Evolutionary conservation across 2,888 invertebrate genomes (phyloP).

Genomic region (Galerucella calmariensis): DNA sequence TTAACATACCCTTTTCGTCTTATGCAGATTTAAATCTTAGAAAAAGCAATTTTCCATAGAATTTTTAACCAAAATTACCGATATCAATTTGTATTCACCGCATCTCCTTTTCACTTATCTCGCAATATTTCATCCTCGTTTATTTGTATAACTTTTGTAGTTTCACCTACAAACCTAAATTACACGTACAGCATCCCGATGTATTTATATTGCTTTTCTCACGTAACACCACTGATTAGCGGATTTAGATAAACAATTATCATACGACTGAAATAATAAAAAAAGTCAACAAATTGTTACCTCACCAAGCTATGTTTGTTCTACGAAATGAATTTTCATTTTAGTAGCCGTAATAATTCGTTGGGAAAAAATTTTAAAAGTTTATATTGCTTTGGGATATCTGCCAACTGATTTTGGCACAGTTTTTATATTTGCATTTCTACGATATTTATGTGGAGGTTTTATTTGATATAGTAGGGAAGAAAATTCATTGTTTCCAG

Average conservation of each 20-base stretch:
- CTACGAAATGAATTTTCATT: not conserved
- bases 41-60: too few relatives aligned
- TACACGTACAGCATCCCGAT: not conserved
- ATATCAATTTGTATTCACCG: not conserved
- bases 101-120: not conserved
- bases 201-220: not conserved
- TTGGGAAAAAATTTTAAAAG: not conserved
- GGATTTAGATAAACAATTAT: slow-evolving; percentile 32
- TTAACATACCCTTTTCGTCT: too few relatives aligned
- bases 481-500: not conserved
- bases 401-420: not conserved
- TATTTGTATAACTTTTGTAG: not conserved
- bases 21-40: too few relatives aligned
- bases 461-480: not conserved
- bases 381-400: not conserved
- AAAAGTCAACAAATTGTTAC: slow-evolving; percentile 27
- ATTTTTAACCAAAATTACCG: not conserved
- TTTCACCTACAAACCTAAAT: slow-evolving; percentile 5
- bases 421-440: not conserved
- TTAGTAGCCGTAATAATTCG: not conserved
- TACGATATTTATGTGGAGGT: not conserved
- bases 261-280: slow-evolving; percentile 28
- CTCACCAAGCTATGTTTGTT: slow-evolving; percentile 16
- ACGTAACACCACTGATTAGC: slow-evolving; percentile 16
- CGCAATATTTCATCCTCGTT: not conserved